Evolutionary conservation across 1,140 invertebrate genomes (phyloP), one percentile per base, ranked within the genome.

Genomic region (Venustaconcha ellipsiformis): DNA sequence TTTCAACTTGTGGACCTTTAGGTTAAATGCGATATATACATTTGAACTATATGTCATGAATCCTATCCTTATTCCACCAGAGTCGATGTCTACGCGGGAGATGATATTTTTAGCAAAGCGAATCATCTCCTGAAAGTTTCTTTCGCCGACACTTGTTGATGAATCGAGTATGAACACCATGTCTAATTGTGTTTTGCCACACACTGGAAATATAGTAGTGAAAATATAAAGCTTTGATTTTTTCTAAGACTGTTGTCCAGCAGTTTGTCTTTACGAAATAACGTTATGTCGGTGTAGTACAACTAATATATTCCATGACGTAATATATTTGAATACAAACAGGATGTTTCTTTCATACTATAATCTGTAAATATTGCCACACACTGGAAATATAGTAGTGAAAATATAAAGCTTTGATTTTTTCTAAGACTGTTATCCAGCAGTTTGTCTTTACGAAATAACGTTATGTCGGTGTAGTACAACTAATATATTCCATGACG

Each of bases 121-220:
- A 55, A 82, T 57, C 76, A 84, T 78, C 20, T 64, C 23, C 67
- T 72, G 58, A 70, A 83, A 87, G 57, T 84, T 83, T 18, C 66
- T 58, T 71, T 70, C 62, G 20, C 76, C 77, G 57, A 86, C 79
- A 56, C 84, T 86, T n/a, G 82, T 79, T 14, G 86, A 87, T 14
- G 84, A 77, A 62, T 87, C 86, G 69, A 87, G 57, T 2, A 80
- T 58, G 23, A 84, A 80, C 13, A 82, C 77, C 18, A 83, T 26
- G 58, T 83, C 80, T 20, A 76, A 59, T 20, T 74, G 71, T 0
- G 23, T 26, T 23, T 64, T 65, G 15, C 57, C 37, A 67, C 73
- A 74, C 14, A 69, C 73, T 74, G 73, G 55, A 74, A 74, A 57
- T 15, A 73, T 59, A 73, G 56, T 59, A 67, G 26, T 5, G 67